A percentile compares a stretch with the other conserved stretches of the same genome.
phyloP scores from a whole-genome alignment of 2,113 vertebrate species.

The Gymnobelideus leadbeateri region DNA sequence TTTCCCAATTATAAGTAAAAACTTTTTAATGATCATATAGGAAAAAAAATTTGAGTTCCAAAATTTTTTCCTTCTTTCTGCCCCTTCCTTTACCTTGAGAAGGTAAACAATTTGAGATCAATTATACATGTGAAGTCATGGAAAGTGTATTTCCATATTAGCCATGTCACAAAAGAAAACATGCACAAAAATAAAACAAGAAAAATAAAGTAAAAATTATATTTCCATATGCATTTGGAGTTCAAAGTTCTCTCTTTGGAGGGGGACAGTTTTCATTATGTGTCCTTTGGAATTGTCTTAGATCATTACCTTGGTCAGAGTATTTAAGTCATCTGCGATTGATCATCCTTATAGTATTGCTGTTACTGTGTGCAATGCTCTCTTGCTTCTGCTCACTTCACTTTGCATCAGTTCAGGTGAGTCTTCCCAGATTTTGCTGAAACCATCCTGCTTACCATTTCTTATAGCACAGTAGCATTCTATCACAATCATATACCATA shows the following conservation, averaged over 20 bases:
- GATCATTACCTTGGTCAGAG: neutral
- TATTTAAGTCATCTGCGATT: neutral
- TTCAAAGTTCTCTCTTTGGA: neutral
- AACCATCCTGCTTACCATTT: neutral
- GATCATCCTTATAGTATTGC: neutral
- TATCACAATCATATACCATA: neutral
- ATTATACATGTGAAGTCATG: no score
- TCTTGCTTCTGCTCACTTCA: neutral
- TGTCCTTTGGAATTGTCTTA: neutral
- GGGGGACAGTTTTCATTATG: neutral
- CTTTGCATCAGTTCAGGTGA: neutral
- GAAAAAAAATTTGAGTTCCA: no score
- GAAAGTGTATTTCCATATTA: neutral
- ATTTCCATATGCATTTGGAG: neutral
- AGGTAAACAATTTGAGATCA: no score
- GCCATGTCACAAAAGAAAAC: neutral
- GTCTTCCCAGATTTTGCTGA: neutral
- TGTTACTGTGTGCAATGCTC: neutral
- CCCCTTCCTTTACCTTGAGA: no score
- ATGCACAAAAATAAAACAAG: neutral
- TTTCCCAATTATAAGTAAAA: neutral
- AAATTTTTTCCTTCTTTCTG: no score
- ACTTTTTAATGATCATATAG: neutral
- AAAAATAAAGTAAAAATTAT: neutral
- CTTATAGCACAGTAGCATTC: neutral